These are phyloP conservation scores for Periophthalmus magnuspinnatus DNA, from an alignment of 2,797 vertebrate genomes.

Conservation along the genomic window DNA sequence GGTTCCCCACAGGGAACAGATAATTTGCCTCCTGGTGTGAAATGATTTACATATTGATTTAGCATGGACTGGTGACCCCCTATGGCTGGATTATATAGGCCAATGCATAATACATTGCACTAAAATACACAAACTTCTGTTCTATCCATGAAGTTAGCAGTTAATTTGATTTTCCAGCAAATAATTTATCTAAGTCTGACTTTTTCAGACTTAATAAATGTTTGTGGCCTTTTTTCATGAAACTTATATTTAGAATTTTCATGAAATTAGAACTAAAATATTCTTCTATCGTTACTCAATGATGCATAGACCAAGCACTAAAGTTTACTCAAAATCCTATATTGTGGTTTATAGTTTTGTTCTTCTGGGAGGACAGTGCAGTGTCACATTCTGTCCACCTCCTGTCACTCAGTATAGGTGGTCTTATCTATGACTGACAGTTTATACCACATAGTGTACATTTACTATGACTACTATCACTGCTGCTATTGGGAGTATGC, in stretches of 20 bases:
- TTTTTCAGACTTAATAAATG: neutral
- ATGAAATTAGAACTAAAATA: too few species aligned
- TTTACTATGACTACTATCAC: neutral
- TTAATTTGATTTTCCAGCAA: too few species aligned
- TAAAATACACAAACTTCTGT: neutral
- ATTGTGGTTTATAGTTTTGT: constrained; percentile 16
- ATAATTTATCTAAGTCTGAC: neutral
- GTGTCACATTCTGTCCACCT: constrained; percentile 66
- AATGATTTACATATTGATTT: neutral
- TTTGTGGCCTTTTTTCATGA: too few species aligned
- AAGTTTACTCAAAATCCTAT: neutral
- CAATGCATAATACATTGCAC: neutral
- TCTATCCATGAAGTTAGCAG: too few species aligned
- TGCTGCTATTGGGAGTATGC: constrained; percentile 9
- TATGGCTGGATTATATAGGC: constrained; percentile 1
- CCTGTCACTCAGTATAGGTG: constrained; percentile 65
- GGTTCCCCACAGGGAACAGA: neutral
- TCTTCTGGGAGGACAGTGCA: constrained; percentile 46
- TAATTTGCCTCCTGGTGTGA: constrained; percentile 4
- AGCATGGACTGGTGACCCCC: neutral
- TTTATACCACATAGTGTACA: constrained; percentile 23
- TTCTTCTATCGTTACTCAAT: too few species aligned
- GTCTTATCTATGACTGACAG: constrained; percentile 55
- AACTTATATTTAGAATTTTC: too few species aligned
- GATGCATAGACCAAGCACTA: too few species aligned